Evolutionary conservation across 2,888 invertebrate genomes (phyloP), one percentile per base, ranked within the genome.

Genomic region (Tachystola acroxantha): DNA sequence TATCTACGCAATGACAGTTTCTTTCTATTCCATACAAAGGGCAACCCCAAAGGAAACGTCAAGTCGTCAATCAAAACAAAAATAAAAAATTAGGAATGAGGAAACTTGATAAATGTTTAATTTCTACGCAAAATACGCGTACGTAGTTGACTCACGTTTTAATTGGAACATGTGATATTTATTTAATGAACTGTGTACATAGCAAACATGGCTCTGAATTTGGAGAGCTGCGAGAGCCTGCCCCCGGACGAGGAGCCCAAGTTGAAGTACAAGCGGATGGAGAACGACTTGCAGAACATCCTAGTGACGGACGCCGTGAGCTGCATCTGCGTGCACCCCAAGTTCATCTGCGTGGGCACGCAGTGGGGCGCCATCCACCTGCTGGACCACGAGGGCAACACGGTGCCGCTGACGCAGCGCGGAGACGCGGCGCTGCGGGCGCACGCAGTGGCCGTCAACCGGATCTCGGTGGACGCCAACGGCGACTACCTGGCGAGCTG

Each of bases 401-500:
- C 85, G 0, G 90, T 91, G 10, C 85, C 88, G 0, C 87, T 89
- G 43, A 72, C 89, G 2, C 86, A 77, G 46, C 77, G 78, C 27
- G 91, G 91, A 34, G 86, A 89, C 48, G 91, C 6, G 7, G 93
- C 92, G 54, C 80, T 94, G 26, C 91, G 91, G 53, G 90, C 92
- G 16, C 98, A 98, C 62, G 91, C 94, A 1, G 94, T 97, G 1
- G 94, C 97, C 7, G 96, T 99, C 0, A 98, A 98, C 79, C 95
- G 94, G 65, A 96, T 99, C 49, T 96, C 96, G 29, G 95, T 99
- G 44, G 99, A 99, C 70, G 81, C 90, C 13, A 94, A 93, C 59
- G 99, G 98, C n/a, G 97, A 98, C 70, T 95, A 94, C 68, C 92
- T 99, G 14, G 97, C 96, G 0, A 95, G 95, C 32, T 97, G 97